Evolutionary conservation across 2,797 vertebrate species (phyloP).

Genomic region (Sebastes matsubarae): DNA sequence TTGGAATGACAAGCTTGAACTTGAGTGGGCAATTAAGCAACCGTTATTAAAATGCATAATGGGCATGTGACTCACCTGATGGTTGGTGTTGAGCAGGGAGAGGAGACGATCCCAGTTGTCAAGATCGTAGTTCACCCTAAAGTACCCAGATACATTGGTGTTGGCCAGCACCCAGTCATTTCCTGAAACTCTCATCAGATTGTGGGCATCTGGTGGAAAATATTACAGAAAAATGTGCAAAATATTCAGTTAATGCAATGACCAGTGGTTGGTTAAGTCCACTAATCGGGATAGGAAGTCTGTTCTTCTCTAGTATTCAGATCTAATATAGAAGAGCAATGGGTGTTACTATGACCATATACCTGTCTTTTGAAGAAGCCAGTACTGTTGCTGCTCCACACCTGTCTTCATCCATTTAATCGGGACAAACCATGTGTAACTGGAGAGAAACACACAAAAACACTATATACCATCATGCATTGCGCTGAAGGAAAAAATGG

Average conservation of each 20-base stretch:
- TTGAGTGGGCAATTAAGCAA: not conserved
- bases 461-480: no score
- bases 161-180: conserved; percentile 88
- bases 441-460: conserved; percentile 58
- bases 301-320: not conserved
- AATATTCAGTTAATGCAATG: not conserved
- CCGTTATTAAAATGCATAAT: not conserved
- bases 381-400: not conserved
- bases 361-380: conserved; percentile 84
- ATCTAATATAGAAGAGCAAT: not conserved
- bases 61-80: conserved; percentile 61
- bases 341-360: conserved; percentile 30
- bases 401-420: conserved; percentile 81
- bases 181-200: conserved; percentile 34
- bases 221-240: not conserved
- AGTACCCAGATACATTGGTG: conserved; percentile 88
- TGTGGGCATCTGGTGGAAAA: not conserved
- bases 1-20: not conserved
- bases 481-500: no score
- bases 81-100: conserved; percentile 63
- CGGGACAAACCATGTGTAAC: conserved; percentile 91
- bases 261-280: not conserved
- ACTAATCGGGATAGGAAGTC: not conserved
- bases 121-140: conserved; percentile 92
- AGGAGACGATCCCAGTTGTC: conserved; percentile 90